These are phyloP conservation scores for Pseudopipra pipra DNA, from an alignment of 2,113 vertebrate species.

Conservation along the genomic window DNA sequence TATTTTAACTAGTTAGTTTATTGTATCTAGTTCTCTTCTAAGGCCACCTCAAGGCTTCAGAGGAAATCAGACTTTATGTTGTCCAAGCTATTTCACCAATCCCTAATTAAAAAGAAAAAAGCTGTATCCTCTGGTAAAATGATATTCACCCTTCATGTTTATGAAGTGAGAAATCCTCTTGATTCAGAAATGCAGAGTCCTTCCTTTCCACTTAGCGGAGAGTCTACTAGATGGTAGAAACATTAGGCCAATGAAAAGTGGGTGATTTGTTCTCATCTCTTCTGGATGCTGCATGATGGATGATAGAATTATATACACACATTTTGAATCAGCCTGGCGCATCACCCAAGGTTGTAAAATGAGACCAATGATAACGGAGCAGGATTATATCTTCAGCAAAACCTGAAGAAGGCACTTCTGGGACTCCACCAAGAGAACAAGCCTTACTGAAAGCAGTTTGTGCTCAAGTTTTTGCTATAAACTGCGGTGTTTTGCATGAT, in stretches of 20 bases:
- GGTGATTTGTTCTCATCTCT: background rate
- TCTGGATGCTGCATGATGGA: background rate
- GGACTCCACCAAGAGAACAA: background rate
- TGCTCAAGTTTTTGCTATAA: background rate
- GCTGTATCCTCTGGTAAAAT: background rate
- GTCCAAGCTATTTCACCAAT: background rate
- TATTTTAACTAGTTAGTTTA: background rate
- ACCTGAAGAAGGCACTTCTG: background rate
- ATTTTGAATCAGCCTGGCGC: background rate
- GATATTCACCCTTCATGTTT: background rate
- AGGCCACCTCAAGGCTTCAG: background rate
- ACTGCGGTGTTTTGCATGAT: background rate
- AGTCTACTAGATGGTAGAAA: background rate
- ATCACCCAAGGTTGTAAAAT: background rate
- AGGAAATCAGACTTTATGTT: constrained; percentile 10
- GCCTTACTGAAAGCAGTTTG: background rate
- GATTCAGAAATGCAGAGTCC: background rate
- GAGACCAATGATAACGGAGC: background rate
- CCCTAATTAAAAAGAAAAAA: background rate
- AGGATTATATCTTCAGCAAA: background rate
- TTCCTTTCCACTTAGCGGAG: background rate
- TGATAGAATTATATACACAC: background rate
- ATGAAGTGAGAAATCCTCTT: constrained; percentile 17
- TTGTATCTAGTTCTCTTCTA: constrained; percentile 25
- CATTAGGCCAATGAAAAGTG: background rate